These are phyloP conservation scores for Amblyopsis hoosieri DNA, from an alignment of 2,797 vertebrate genomes.

Conservation along the genomic window DNA sequence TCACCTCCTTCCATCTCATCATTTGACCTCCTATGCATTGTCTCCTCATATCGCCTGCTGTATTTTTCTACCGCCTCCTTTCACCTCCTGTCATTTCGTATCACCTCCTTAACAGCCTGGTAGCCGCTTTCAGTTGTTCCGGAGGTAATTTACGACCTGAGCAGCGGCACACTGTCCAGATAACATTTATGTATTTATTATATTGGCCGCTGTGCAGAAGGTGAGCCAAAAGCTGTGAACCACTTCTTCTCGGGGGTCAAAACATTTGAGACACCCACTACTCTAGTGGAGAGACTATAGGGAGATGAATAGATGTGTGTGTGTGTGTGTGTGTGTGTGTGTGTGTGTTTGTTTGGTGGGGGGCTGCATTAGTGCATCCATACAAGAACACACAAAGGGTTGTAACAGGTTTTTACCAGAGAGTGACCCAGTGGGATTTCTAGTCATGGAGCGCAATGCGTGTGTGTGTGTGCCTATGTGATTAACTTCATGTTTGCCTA, in stretches of 20 bases:
- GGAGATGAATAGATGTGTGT: conserved; percentile 28
- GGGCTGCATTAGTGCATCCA: conserved; percentile 11
- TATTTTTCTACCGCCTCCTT: not conserved
- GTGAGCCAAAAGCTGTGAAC: too few species aligned
- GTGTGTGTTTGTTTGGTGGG: not conserved
- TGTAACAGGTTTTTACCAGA: conserved; percentile 25
- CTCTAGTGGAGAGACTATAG: conserved; percentile 24
- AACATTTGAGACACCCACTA: not conserved
- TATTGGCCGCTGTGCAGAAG: too few species aligned
- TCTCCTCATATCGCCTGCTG: not conserved
- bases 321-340: conserved; percentile 2
- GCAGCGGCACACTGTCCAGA: too few species aligned
- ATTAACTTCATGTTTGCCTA: not conserved
- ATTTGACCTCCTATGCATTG: not conserved
- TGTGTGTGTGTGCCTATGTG: conserved; percentile 4
- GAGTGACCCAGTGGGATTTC: conserved; percentile 17
- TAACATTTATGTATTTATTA: too few species aligned
- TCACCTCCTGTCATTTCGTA: too few species aligned
- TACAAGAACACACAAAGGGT: not conserved
- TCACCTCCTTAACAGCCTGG: not conserved
- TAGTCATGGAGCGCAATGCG: not conserved
- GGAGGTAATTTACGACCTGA: too few species aligned
- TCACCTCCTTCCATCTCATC: not conserved
- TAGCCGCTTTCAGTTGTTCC: not conserved
- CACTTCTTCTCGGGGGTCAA: too few species aligned